Percentiles rank a stretch among this genome's conserved stretches.
Evolutionary conservation across 2,113 vertebrate genomes (phyloP).

Genomic region (Geococcyx californianus): DNA sequence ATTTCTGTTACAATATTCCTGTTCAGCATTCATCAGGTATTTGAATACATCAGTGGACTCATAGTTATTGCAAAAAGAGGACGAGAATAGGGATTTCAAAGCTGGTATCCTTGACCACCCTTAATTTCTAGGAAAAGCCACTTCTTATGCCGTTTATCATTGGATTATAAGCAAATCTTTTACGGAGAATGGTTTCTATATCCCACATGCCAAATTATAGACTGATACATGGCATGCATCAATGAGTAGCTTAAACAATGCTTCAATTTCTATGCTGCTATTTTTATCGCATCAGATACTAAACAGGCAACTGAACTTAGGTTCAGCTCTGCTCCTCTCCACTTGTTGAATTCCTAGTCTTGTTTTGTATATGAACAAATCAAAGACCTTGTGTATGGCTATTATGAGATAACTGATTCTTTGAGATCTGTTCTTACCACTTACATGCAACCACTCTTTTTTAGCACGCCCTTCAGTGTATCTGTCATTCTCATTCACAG

Average conservation of each 20-base stretch:
- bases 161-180: not conserved
- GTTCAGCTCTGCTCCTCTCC: not conserved
- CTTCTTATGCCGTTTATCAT: not conserved
- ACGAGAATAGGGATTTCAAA: not conserved
- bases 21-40: not conserved
- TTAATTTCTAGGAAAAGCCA: not conserved
- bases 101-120: not conserved
- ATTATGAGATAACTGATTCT: not conserved
- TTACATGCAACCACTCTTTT: fast-evolving
- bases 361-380: not conserved
- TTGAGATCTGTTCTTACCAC: not conserved
- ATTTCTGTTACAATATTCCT: not conserved
- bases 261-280: not conserved
- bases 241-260: not conserved
- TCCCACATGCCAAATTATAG: slow-evolving; percentile 23
- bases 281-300: not conserved
- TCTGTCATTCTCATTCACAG: not conserved
- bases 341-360: not conserved
- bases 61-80: not conserved
- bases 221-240: not conserved
- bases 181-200: not conserved
- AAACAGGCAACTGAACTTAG: not conserved
- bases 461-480: not conserved
- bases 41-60: not conserved
- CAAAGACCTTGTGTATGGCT: not conserved